These are phyloP conservation scores for Tinamus guttatus DNA, from an alignment of 2,113 vertebrate genomes.

Conservation along the genomic window DNA sequence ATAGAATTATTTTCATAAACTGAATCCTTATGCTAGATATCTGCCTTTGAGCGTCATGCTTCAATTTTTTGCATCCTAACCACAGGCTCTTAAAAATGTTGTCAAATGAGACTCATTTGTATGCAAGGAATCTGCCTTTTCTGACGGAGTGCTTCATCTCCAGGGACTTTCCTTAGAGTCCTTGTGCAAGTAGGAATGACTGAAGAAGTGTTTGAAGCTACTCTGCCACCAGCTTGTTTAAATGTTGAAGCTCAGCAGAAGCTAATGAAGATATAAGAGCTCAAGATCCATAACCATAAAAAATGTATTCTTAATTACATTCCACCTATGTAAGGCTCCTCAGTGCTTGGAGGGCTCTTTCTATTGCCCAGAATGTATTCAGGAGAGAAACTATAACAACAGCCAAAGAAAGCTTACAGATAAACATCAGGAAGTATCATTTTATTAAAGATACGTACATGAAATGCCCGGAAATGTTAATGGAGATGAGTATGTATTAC, in stretches of 20 bases:
- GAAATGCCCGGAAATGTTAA: neutral
- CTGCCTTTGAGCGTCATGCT: neutral
- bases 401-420: neutral
- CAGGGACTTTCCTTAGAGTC: neutral
- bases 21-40: neutral
- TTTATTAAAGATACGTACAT: neutral
- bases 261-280: neutral
- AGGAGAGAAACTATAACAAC: neutral
- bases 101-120: neutral
- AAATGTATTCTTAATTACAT: neutral
- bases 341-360: neutral
- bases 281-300: constrained; percentile 1
- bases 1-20: neutral
- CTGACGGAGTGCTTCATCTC: neutral
- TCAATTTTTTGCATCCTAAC: neutral
- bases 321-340: neutral
- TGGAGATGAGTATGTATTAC: neutral
- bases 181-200: constrained; percentile 11
- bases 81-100: neutral
- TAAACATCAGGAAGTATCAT: neutral
- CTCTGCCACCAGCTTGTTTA: neutral
- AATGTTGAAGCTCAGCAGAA: neutral
- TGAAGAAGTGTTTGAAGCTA: constrained; percentile 30
- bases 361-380: neutral
- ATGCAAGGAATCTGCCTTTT: neutral